Conservation (phyloP, 2,888 invertebrate species). For the Lordiphosa andalusiaca region DNA sequence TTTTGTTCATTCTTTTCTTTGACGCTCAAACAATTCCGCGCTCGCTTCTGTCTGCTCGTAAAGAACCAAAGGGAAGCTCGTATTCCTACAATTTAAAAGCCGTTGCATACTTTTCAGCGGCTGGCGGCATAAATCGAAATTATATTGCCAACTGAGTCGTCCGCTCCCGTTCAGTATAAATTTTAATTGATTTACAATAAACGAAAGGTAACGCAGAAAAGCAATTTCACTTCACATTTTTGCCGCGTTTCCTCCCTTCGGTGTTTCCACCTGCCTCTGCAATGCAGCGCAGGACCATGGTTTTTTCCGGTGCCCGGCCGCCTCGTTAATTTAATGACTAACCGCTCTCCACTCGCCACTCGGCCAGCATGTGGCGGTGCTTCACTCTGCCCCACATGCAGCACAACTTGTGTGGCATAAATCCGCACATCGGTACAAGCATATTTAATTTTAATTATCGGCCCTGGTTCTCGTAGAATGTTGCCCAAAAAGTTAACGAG, state of each 20-base stretch:
- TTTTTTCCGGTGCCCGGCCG: slow-evolving; percentile 8
- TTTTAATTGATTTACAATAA: slow-evolving; percentile 69
- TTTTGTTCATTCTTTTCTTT: too few species aligned
- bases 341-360: slow-evolving; percentile 15
- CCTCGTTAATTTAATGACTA: slow-evolving; percentile 53
- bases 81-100: slow-evolving; percentile 48
- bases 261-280: slow-evolving; percentile 4
- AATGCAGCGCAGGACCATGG: not conserved
- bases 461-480: slow-evolving; percentile 6
- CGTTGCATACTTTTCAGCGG: slow-evolving; percentile 49
- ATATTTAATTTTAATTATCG: slow-evolving; percentile 78
- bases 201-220: slow-evolving; percentile 20
- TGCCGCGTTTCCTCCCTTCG: not conserved
- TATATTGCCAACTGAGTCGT: slow-evolving; percentile 34
- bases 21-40: too few species aligned
- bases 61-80: too few species aligned
- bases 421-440: slow-evolving; percentile 59
- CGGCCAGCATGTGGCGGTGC: not conserved
- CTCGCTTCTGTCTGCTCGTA: too few species aligned
- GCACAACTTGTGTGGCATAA: slow-evolving; percentile 55
- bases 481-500: slow-evolving; percentile 31
- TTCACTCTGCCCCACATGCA: slow-evolving; percentile 18
- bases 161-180: slow-evolving; percentile 43
- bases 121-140: slow-evolving; percentile 50
- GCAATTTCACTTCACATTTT: slow-evolving; percentile 10